phyloP scores from a whole-genome alignment of 2,888 invertebrate genomes.

The Coronaproctus castanopsis region DNA sequence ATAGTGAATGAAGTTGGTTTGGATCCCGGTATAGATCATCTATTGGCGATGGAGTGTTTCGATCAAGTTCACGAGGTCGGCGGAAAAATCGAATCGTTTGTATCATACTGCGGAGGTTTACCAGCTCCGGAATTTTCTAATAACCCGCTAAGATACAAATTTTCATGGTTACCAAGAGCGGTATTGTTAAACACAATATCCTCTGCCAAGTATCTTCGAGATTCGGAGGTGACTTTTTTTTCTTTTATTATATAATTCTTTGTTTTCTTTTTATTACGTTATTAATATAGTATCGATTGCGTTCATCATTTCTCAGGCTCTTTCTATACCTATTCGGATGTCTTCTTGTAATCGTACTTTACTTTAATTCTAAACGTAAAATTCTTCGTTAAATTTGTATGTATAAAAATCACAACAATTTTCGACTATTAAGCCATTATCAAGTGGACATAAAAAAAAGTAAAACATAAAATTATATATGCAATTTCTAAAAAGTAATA shows the following conservation, averaged over 20 bases:
- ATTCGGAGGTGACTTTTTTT: constrained; percentile 50
- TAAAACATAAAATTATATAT: too few relatives aligned
- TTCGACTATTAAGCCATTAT: too few relatives aligned
- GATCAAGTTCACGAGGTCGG: constrained; percentile 76
- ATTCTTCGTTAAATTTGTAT: too few relatives aligned
- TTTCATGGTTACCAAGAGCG: constrained; percentile 92
- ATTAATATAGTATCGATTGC: too few relatives aligned
- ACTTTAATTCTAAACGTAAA: too few relatives aligned
- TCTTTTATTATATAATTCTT: neutral
- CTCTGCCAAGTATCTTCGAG: constrained; percentile 65
- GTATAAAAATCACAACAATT: too few relatives aligned
- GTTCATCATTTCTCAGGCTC: too few relatives aligned
- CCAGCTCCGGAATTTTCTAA: constrained; percentile 93
- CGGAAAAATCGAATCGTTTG: constrained; percentile 80
- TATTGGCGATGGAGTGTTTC: constrained; percentile 90
- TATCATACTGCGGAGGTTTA: constrained; percentile 90
- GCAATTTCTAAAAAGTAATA: too few relatives aligned
- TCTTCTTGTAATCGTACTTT: too few relatives aligned
- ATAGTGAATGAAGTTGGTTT: constrained; percentile 91
- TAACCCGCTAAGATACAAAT: constrained; percentile 75
- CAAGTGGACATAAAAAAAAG: too few relatives aligned
- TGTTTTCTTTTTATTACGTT: constrained; percentile 1
- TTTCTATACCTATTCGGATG: too few relatives aligned
- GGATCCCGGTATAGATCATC: constrained; percentile 96
- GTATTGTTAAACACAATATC: constrained; percentile 77